phyloP scores from a whole-genome alignment of 2,888 invertebrate genomes.

The Pocota personata region DNA sequence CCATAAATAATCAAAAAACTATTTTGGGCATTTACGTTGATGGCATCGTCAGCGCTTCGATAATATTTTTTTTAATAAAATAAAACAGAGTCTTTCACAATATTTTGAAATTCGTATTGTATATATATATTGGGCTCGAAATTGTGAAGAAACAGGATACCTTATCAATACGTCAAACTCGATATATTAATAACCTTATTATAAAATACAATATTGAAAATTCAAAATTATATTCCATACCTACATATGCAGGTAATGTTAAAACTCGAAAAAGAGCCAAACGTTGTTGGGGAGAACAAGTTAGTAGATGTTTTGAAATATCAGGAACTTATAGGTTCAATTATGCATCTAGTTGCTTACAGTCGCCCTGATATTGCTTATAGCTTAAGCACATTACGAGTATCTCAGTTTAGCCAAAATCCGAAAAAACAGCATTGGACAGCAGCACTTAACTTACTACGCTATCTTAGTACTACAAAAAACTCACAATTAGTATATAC shows the following conservation, averaged over 20 bases:
- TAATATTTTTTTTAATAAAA: background rate
- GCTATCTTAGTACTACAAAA: background rate
- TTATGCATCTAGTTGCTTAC: background rate
- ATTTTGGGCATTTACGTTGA: background rate
- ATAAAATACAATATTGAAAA: background rate
- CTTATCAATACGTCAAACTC: background rate
- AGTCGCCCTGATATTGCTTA: background rate
- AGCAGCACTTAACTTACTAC: too few relatives aligned
- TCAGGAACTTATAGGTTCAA: too few relatives aligned
- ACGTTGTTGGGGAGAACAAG: too few relatives aligned
- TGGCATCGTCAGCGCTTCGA: constrained; percentile 1
- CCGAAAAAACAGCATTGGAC: too few relatives aligned
- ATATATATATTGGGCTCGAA: background rate
- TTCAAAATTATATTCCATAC: too few relatives aligned
- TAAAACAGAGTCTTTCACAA: background rate
- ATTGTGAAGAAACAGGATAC: background rate
- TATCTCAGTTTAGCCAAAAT: background rate
- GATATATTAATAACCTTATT: background rate
- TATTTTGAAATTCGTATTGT: constrained; percentile 8
- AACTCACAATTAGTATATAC: background rate
- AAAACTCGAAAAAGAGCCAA: too few relatives aligned
- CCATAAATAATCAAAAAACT: background rate
- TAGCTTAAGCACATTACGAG: background rate
- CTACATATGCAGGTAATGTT: too few relatives aligned
- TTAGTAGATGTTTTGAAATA: too few relatives aligned